These are phyloP conservation scores for Heliconius melpomene DNA, from an alignment of 1,140 invertebrate species.

Conservation along the genomic window DNA sequence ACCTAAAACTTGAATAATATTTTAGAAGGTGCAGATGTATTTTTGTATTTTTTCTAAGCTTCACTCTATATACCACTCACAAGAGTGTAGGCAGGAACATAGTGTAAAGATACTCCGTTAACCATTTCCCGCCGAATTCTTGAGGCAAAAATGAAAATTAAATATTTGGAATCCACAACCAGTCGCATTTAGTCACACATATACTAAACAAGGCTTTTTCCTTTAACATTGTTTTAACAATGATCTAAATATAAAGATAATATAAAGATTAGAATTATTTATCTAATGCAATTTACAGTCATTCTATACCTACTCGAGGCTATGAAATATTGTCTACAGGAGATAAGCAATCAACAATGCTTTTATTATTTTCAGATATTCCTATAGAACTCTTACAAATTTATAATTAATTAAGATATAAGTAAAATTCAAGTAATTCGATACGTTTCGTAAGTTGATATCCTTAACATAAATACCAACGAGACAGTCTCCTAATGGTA, in stretches of 20 bases:
- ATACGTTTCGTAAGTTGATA: constrained; percentile 15
- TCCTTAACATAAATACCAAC: constrained; percentile 28
- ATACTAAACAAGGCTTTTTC: neutral
- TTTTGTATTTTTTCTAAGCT: neutral
- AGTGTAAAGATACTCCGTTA: too few relatives aligned
- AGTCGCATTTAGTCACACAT: too few relatives aligned
- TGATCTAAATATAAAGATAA: neutral
- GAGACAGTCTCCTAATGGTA: neutral
- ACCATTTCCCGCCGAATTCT: too few relatives aligned
- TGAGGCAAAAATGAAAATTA: too few relatives aligned
- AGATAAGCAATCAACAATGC: constrained; percentile 19
- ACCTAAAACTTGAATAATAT: neutral
- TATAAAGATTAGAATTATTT: neutral
- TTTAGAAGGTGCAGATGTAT: neutral
- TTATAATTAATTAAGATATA: neutral
- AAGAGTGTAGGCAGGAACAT: too few relatives aligned
- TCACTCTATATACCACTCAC: too few relatives aligned
- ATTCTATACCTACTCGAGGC: constrained; percentile 6
- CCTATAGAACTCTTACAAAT: neutral
- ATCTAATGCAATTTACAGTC: constrained; percentile 20
- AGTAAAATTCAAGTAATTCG: neutral
- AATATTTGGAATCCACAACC: too few relatives aligned
- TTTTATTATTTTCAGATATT: neutral
- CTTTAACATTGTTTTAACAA: neutral
- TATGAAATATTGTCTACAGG: constrained; percentile 11